Evolutionary conservation across 2,888 invertebrate species (phyloP), one percentile per base, ranked within the genome.

Genomic region (Tiliacea aurago): DNA sequence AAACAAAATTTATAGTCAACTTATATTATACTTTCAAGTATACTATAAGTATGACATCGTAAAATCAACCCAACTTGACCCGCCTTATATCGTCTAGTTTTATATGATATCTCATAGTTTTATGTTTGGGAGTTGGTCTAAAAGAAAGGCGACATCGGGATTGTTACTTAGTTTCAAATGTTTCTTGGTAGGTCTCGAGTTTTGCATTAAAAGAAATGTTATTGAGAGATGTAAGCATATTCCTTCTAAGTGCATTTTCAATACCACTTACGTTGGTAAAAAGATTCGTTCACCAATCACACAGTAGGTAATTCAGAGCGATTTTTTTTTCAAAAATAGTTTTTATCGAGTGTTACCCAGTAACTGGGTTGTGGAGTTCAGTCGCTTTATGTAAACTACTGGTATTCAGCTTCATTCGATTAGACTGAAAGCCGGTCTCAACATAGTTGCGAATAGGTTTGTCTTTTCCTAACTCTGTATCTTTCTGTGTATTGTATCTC

Each of bases 61-160:
- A 88, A 88, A 85, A 81, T 85, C 84, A 80, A 80, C 86, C 84
- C 77, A 67, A 85, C 63, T 83, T 85, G 88, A 85, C 87, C 88
- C 78, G 64, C 64, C 69, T 80, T 84, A 83, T 83, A 83, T 78
- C 69, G 70, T 90, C 79, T 86, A 81, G 84, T 89, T 90, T 89
- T 89, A 87, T 89, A 89, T 87, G 84, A 81, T 81, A 84, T 80
- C 81, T 82, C 81, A 81, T 87, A 89, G 88, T 88, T 90, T 90
- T 89, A 89, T 88, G 82, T 71, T 63, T 72, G 23, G 51, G 23
- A 15, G 70, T 6, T 73, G 84, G 76, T 61, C 63, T 78, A 73
- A 81, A 69, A 53, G 59, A 66, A 1, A 73, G 51, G 68, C 70
- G 59, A 28, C 28, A 0, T 58, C 11, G n/a, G 41, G 0, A 47